Conservation (phyloP, 2,797 vertebrate species). For the Yasuhikotakia modesta region DNA sequence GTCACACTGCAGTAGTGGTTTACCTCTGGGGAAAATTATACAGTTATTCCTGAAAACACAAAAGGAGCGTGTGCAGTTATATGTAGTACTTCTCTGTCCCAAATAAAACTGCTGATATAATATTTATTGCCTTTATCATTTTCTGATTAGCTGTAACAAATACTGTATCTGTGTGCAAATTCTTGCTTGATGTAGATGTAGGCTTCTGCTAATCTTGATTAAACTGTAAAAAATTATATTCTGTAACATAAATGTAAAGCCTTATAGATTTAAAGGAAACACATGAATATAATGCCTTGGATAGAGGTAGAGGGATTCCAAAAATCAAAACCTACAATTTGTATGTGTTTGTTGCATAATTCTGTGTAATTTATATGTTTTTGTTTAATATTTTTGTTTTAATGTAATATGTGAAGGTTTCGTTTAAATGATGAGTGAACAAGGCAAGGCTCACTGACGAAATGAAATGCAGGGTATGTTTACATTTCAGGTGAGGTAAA, state of each 20-base stretch:
- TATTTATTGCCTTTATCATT: constrained; percentile 23
- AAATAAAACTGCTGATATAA: neutral
- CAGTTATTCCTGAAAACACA: constrained; percentile 41
- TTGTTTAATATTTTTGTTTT: no score
- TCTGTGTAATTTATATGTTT: neutral
- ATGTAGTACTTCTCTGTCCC: neutral
- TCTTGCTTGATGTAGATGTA: neutral
- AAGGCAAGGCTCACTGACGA: no score
- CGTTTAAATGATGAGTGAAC: no score
- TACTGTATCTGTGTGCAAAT: neutral
- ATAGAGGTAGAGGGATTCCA: neutral
- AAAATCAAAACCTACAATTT: no score
- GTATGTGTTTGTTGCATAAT: no score
- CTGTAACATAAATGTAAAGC: no score
- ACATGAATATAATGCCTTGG: neutral
- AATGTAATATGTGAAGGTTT: no score
- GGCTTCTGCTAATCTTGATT: constrained; percentile 1
- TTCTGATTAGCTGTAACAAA: neutral
- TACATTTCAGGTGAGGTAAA: no score
- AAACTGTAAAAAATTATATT: neutral
- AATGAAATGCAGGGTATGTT: no score
- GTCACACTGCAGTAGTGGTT: constrained; percentile 22
- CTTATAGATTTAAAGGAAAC: no score
- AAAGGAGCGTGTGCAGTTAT: constrained; percentile 17
- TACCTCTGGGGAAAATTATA: constrained; percentile 46